Base-by-base conservation (phyloP, 1,140 invertebrate species). In the Anthonomus grandis region DNA sequence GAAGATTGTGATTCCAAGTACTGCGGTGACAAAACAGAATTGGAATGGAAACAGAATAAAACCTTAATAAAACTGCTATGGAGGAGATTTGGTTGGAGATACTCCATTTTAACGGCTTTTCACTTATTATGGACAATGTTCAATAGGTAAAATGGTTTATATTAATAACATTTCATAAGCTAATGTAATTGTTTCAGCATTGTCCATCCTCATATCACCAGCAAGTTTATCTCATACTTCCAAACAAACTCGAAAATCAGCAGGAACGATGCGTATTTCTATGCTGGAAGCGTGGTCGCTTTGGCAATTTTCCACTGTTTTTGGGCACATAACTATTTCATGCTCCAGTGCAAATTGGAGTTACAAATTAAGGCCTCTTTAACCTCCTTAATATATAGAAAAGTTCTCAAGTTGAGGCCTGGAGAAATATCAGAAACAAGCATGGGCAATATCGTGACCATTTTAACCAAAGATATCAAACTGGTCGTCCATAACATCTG, bases 341-440 rank as follows among this genome's bases (percentile, higher is more conserved):
- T 93, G 72, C 81, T 78, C 47, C 76, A 68, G 6, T 68, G 86
- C 19, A 79, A 86, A 66, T 77, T 84, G 66, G 84, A 83, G 22
- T 83, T 86, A 74, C 86, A 89, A 70, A 78, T 91, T 52, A 76
- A 90, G 4, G 76, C 93, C 0, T 87, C 84, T 0, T 84, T 86
- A 55, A 90, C 87, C 38, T 86, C 88, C 0, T 71, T 93, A 0
- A 84, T 94, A 50, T 95, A 93, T 67, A 83, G 70, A 91, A 93
- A 81, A 85, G 87, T 78, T 1, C 66, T 86, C 25, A 75, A 74
- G 60, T 64, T 85, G 0, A 82, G 80, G 5, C 77, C 76, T 55
- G 79, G 77, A 12, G 84, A 89, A 10, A 73, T 91, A 13, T 36
- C 46, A n/a, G 83, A 83, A 0, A 82, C 87, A 68, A 90, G 88